Evolutionary conservation across 1,140 invertebrate genomes (phyloP), one percentile per base, ranked within the genome.

Genomic region (Onthophagus taurus): DNA sequence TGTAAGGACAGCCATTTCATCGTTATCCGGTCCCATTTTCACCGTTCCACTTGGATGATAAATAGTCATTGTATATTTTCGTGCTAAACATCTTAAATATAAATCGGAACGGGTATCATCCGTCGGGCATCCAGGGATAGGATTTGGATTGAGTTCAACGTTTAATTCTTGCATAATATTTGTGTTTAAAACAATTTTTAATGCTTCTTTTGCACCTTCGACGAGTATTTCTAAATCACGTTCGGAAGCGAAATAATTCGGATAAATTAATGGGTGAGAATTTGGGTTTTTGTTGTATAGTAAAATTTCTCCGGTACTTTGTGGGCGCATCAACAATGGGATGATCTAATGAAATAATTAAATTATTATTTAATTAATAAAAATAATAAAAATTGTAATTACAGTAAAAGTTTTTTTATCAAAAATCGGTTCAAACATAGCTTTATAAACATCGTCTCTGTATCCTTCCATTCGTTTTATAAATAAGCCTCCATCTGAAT

Each of bases 211-310:
- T n/a, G n/a, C n/a, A 78, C 66, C 79, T 83, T 56, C 34, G 56
- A 44, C 70, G 57, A 89, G 67, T 1, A 78, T 74, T 13, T 68
- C 61, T 4, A 87, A 51, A 58, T 89, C 86, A 3, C 77, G 63
- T 1, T 72, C 65, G 53, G 85, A 65, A 9, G 72, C 62, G 56
- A 86, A 82, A 58, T 89, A 90, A 61, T 89, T 89, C 1, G 85
- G 78, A 41, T 86, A 72, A 50, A 94, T 79, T 29, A 74, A 66
- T 0, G 89, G 87, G 60, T 76, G 73, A 12, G 80, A 72, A 2
- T 73, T 68, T 0, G 86, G 87, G 68, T 90, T 76, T 9, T 69
- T 65, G 24, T 72, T 79, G 38, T 72, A 72, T 8, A 92, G 57
- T 1, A 66, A 72, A 2, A 87, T 64, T 41, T 74, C 68, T 2